These are phyloP conservation scores for Tanypteryx hageni DNA, from an alignment of 2,888 invertebrate genomes.

Conservation along the genomic window DNA sequence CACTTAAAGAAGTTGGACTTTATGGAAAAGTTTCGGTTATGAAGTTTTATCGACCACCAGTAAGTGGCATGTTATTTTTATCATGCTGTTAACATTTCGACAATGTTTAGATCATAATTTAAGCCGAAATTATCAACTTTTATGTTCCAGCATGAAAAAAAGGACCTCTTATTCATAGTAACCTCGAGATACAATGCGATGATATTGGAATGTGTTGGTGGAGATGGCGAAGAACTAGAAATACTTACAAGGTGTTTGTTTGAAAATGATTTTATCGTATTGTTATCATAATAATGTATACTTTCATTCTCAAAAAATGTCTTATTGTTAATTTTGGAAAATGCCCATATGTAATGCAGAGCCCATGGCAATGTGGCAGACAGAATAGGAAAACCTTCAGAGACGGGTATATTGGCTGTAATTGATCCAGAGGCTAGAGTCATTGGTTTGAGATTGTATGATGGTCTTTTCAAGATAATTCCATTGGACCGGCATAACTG, in stretches of 20 bases:
- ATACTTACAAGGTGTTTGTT: conserved; percentile 83
- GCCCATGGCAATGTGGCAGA: conserved; percentile 98
- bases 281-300: neutral
- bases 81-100: neutral
- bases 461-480: conserved; percentile 98
- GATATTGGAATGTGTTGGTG: conserved; percentile 93
- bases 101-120: too few species aligned
- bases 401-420: conserved; percentile 96
- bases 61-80: conserved; percentile 74
- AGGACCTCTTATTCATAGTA: conserved; percentile 94
- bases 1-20: conserved; percentile 95
- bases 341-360: conserved; percentile 74
- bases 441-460: conserved; percentile 96
- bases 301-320: neutral
- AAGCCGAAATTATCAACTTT: conserved; percentile 35
- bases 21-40: conserved; percentile 97
- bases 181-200: conserved; percentile 97
- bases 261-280: neutral
- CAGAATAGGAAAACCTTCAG: conserved; percentile 95
- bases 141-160: conserved; percentile 87
- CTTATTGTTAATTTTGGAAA: neutral
- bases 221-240: conserved; percentile 87
- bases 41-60: conserved; percentile 94
- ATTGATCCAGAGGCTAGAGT: conserved; percentile 97
- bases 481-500: conserved; percentile 95